Evolutionary conservation across 1,140 invertebrate species (phyloP).

Genomic region (Calephelis nemesis): DNA sequence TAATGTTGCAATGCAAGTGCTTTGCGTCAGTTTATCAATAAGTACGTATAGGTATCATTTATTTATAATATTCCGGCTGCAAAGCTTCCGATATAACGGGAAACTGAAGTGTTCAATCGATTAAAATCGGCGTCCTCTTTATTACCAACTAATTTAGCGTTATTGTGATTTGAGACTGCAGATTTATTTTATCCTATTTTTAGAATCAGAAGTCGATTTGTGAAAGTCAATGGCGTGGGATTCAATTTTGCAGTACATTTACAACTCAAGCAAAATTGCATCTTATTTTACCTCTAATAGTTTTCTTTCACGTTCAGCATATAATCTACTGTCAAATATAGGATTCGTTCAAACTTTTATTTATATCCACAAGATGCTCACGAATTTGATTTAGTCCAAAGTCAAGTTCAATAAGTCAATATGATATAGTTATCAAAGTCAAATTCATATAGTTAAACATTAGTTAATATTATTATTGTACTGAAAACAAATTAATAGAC

Average conservation of each 20-base stretch:
- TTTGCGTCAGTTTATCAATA: no score
- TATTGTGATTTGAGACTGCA: neutral
- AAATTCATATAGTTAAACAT: no score
- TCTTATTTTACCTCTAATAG: neutral
- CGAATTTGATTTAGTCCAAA: no score
- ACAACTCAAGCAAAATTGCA: neutral
- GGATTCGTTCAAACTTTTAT: neutral
- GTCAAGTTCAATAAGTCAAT: no score
- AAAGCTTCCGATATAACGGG: neutral
- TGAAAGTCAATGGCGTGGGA: neutral
- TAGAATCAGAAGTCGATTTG: slow-evolving; percentile 1
- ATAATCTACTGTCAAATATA: neutral
- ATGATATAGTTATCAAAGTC: no score
- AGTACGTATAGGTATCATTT: neutral
- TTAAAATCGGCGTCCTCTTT: neutral
- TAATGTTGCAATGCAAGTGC: no score
- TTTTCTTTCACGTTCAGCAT: neutral
- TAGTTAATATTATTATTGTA: no score
- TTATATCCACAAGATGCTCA: no score
- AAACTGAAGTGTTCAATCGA: neutral
- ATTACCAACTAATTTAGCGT: neutral
- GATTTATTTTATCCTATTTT: slow-evolving; percentile 3
- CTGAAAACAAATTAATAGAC: no score
- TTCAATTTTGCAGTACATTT: neutral
- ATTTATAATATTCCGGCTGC: neutral